Evolutionary conservation across 2,888 invertebrate species (phyloP), one percentile per base, ranked within the genome.

Genomic region (Actias luna): DNA sequence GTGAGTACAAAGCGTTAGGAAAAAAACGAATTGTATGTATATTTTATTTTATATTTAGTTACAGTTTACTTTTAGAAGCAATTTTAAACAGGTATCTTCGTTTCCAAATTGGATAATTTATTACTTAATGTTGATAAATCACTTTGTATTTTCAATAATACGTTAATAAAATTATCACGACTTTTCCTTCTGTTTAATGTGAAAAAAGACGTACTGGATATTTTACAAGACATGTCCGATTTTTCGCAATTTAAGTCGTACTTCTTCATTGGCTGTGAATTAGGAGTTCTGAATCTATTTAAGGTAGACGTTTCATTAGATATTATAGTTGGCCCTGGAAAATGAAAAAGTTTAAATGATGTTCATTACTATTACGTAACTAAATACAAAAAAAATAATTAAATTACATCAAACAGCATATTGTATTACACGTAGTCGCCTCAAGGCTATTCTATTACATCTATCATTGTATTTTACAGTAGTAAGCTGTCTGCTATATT

Each of bases 141-240:
- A 62, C 73, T 85, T 77, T 92, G 92, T 67, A 92, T 89, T 74
- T 89, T 89, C 22, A 90, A 63, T 18, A 92, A 72, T 46, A 90
- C 82, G 36, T 83, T 83, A 1, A 84, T 76, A 64, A 90, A 85
- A 69, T 87, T 90, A 25, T 91, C 90, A 14, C 77, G 76, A 62
- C 86, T 88, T 63, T 85, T 90, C 61, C 77, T 78, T 1, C 84
- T 77, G 58, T 80, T 78, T 3, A 87, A 61, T 69, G 78, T 87
- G 65, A 85, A 87, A 35, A 92, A 68, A 4, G 89, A 85, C 0
- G 86, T 79, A 46, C 76, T 83, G 1, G 91, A 91, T 0, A 88
- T 74, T 25, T 78, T 82, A 65, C 81, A 81, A 0, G 86, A 76
- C 1, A 89, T 29, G 0, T 89, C 84, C 0, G 87, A 82, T 66